Percentiles rank a stretch among this genome's conserved stretches.
Evolutionary conservation across 2,888 invertebrate genomes (phyloP).

Genomic region (Leptinotarsa peninsularis): DNA sequence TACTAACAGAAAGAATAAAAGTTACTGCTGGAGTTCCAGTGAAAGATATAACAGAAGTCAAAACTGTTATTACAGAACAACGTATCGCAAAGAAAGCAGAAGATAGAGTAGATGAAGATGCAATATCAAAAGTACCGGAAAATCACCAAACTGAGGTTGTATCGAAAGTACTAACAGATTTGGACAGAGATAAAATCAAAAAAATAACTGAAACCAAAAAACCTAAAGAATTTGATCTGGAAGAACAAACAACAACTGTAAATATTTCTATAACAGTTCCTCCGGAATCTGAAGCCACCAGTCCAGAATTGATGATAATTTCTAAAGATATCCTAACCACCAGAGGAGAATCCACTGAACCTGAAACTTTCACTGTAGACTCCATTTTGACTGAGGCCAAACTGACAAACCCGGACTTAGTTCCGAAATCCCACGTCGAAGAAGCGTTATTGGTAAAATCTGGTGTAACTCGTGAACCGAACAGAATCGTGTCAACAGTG

Average conservation of each 20-base stretch:
- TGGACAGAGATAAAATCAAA: conserved; percentile 54
- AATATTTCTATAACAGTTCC: conserved; percentile 50
- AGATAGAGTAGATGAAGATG: conserved; percentile 29
- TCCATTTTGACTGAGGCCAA: conserved; percentile 56
- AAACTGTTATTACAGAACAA: neutral
- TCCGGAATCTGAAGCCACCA: conserved; percentile 42
- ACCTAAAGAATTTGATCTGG: conserved; percentile 14
- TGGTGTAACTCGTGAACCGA: conserved; percentile 5
- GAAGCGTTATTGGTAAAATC: conserved; percentile 20
- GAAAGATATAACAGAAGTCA: neutral
- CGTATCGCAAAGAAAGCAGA: conserved; percentile 6
- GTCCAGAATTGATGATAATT: conserved; percentile 50
- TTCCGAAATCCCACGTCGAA: conserved; percentile 29
- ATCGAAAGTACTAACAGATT: conserved; percentile 57
- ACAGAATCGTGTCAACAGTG: conserved; percentile 35
- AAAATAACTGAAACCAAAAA: conserved; percentile 46
- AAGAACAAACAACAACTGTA: conserved; percentile 45
- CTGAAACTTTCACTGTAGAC: conserved; percentile 53
- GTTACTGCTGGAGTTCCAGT: neutral
- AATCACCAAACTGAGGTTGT: conserved; percentile 47
- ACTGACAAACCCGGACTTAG: conserved; percentile 40
- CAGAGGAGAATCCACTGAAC: conserved; percentile 39
- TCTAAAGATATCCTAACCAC: conserved; percentile 51
- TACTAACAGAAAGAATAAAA: neutral
- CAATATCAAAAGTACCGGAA: conserved; percentile 35